These are phyloP conservation scores for Alsophila aescularia DNA, from an alignment of 2,888 invertebrate species.

Conservation along the genomic window DNA sequence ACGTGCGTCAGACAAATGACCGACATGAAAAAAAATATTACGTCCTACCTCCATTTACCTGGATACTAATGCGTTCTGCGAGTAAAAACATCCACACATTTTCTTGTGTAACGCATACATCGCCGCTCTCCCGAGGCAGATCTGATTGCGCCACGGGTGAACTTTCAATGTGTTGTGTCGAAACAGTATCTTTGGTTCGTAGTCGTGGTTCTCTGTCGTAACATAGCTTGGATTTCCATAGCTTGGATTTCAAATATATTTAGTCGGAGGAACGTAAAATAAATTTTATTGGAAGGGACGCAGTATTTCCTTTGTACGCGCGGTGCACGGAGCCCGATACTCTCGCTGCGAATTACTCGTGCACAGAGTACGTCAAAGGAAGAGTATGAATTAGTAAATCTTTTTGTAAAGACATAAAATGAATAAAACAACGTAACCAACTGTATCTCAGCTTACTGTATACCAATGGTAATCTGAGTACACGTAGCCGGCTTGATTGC, in stretches of 20 bases:
- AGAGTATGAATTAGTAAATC: too few relatives aligned
- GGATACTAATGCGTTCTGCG: conserved; percentile 18
- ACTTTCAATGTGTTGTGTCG: conserved; percentile 13
- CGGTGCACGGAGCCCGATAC: conserved; percentile 1
- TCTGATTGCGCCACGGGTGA: not conserved
- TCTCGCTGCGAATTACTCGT: not conserved
- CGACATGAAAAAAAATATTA: conserved; percentile 64
- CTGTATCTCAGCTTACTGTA: too few relatives aligned
- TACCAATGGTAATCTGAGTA: too few relatives aligned
- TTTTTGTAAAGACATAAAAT: too few relatives aligned
- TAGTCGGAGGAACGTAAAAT: conserved; percentile 59
- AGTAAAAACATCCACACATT: not conserved
- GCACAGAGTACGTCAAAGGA: too few relatives aligned
- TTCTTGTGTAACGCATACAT: conserved; percentile 10
- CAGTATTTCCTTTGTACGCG: conserved; percentile 38
- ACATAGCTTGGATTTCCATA: conserved; percentile 60
- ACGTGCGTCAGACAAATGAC: conserved; percentile 70
- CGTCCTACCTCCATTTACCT: conserved; percentile 52
- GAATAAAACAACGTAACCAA: too few relatives aligned
- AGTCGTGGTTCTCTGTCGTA: conserved; percentile 28
- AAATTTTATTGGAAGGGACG: conserved; percentile 52
- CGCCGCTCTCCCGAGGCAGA: conserved; percentile 1
- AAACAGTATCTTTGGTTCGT: not conserved
- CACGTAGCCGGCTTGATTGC: conserved; percentile 6
- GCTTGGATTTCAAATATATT: conserved; percentile 62